A percentile compares a stretch with the other conserved stretches of the same genome.
Evolutionary conservation across 2,797 vertebrate species (phyloP).

Genomic region (Diplodus puntazzo): DNA sequence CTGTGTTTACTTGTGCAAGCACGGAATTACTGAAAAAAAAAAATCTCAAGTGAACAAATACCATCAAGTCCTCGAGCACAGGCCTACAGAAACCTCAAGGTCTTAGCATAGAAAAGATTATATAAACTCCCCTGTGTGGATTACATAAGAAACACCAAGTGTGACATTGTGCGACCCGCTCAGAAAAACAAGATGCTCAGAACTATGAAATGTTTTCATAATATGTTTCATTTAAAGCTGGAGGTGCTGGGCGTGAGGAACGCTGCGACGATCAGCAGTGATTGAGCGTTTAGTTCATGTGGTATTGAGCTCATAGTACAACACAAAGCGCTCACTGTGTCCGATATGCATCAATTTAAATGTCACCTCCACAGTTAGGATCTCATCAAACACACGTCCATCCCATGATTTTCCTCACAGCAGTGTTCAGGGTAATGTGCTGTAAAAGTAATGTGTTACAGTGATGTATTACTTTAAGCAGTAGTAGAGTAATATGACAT

Average conservation of each 20-base stretch:
- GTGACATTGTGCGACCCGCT: constrained; percentile 20
- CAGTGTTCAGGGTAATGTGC: too few species aligned
- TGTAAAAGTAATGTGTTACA: too few species aligned
- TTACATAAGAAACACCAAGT: constrained; percentile 49
- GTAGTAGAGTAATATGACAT: too few species aligned
- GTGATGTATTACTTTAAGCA: too few species aligned
- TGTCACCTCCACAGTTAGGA: constrained; percentile 10
- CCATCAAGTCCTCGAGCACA: constrained; percentile 28
- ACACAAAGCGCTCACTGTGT: not conserved
- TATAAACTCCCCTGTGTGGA: constrained; percentile 40
- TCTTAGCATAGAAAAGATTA: constrained; percentile 49
- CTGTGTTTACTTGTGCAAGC: constrained; percentile 10
- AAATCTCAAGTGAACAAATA: constrained; percentile 46
- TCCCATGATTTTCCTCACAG: not conserved
- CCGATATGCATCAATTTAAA: constrained; percentile 5
- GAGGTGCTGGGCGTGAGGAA: constrained; percentile 23
- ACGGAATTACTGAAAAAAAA: not conserved
- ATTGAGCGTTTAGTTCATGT: not conserved
- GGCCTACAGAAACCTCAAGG: constrained; percentile 40
- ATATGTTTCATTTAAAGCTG: constrained; percentile 26
- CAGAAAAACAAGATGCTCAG: constrained; percentile 3
- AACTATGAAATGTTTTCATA: constrained; percentile 36
- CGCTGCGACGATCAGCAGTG: constrained; percentile 4
- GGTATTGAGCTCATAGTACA: not conserved
- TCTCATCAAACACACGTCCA: constrained; percentile 19